phyloP scores from a whole-genome alignment of 2,797 vertebrate species.

The Okamejei kenojei region DNA sequence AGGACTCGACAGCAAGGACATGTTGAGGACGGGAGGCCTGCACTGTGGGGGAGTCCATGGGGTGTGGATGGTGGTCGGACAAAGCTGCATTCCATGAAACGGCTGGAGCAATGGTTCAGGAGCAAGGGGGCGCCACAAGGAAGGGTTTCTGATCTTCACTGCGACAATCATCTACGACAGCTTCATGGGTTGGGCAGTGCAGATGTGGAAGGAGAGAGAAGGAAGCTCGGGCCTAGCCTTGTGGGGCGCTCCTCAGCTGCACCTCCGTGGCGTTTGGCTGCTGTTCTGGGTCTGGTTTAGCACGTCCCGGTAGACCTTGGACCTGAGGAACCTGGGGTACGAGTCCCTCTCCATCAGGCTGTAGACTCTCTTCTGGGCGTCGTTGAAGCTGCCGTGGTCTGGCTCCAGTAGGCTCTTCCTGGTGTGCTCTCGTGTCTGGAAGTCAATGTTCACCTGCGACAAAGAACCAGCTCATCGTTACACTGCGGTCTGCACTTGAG shows the following conservation, averaged over 20 bases:
- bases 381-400: constrained; percentile 75
- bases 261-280: constrained; percentile 68
- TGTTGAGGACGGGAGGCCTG: not conserved
- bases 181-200: not conserved
- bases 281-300: constrained; percentile 68
- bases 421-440: constrained; percentile 81
- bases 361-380: constrained; percentile 83
- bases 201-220: not conserved
- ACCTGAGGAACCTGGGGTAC: constrained; percentile 90
- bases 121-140: not conserved
- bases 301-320: constrained; percentile 91
- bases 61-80: not conserved
- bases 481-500: not conserved
- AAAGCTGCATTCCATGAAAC: constrained; percentile 15
- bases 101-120: not conserved
- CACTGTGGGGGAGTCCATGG: not conserved
- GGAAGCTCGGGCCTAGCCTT: not conserved
- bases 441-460: constrained; percentile 87
- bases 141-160: not conserved
- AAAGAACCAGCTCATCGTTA: not conserved
- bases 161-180: constrained; percentile 15
- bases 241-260: constrained; percentile 62
- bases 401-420: constrained; percentile 80
- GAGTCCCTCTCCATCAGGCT: constrained; percentile 98
- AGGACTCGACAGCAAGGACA: not conserved